Percentiles rank a stretch among this genome's conserved stretches.
These are phyloP conservation scores for Gila robusta DNA, from an alignment of 2,797 vertebrate species.

Conservation along the genomic window DNA sequence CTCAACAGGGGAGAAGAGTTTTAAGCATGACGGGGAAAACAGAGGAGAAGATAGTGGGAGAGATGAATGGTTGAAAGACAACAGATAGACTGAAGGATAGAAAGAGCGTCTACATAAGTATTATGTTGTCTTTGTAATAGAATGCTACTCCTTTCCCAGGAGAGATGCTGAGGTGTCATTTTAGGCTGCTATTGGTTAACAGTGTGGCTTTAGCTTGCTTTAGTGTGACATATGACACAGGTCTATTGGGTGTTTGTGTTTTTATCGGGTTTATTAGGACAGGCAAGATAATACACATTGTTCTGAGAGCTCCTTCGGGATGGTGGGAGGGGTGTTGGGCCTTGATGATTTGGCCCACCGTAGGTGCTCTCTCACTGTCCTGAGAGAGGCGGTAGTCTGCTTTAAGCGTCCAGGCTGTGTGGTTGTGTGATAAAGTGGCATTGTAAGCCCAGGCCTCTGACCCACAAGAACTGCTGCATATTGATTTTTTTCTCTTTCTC, in stretches of 20 bases:
- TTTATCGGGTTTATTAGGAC: slow-evolving; percentile 67
- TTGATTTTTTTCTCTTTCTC: slow-evolving; percentile 67
- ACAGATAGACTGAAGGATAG: slow-evolving; percentile 55
- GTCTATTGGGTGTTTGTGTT: slow-evolving; percentile 42
- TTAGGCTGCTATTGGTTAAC: slow-evolving; percentile 52
- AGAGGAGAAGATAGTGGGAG: slow-evolving; percentile 45
- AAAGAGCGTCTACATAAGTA: slow-evolving; percentile 72
- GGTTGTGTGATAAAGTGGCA: slow-evolving; percentile 62
- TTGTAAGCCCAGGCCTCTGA: slow-evolving; percentile 34
- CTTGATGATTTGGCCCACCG: slow-evolving; percentile 66
- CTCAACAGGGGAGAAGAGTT: slow-evolving; percentile 71
- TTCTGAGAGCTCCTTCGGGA: slow-evolving; percentile 71
- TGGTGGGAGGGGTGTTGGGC: slow-evolving; percentile 15
- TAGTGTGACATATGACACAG: slow-evolving; percentile 67
- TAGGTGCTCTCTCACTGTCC: slow-evolving; percentile 72
- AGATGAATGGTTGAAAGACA: slow-evolving; percentile 54
- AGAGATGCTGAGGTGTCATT: slow-evolving; percentile 63
- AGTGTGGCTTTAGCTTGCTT: slow-evolving; percentile 61
- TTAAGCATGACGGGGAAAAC: slow-evolving; percentile 70
- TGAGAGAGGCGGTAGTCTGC: slow-evolving; percentile 69
- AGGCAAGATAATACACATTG: slow-evolving; percentile 68
- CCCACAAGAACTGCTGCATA: slow-evolving; percentile 67
- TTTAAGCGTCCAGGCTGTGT: slow-evolving; percentile 61
- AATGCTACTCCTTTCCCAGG: slow-evolving; percentile 68
- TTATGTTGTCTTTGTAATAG: slow-evolving; percentile 74